Conservation (phyloP, 2,113 vertebrate genomes). For the Phodopus roborovskii region DNA sequence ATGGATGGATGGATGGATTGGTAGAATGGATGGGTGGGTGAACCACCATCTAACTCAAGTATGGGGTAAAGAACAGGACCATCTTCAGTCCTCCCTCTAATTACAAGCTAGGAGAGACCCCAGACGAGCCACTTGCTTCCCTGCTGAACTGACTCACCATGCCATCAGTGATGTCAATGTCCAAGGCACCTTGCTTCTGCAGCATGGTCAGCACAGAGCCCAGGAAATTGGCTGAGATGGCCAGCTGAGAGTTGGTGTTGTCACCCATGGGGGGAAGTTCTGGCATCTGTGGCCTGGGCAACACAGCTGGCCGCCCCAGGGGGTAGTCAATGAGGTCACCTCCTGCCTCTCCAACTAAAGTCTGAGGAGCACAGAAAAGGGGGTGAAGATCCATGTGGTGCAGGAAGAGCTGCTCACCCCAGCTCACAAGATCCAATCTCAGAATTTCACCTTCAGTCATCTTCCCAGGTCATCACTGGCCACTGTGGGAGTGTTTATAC, state of each 20-base stretch:
- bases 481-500: not conserved
- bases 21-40: too few relatives aligned
- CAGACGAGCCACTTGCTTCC: not conserved
- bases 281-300: not conserved
- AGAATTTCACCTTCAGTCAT: not conserved
- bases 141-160: constrained; percentile 73
- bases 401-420: not conserved
- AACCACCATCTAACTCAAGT: not conserved
- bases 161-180: constrained; percentile 74
- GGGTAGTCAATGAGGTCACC: constrained; percentile 74
- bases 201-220: constrained; percentile 73
- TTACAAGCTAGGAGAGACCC: not conserved
- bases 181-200: constrained; percentile 79
- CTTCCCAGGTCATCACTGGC: not conserved
- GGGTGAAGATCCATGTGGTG: not conserved
- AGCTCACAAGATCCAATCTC: not conserved
- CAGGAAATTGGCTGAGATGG: constrained; percentile 76
- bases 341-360: constrained; percentile 5
- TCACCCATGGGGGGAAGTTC: constrained; percentile 75
- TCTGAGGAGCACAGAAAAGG: constrained; percentile 61
- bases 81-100: not conserved
- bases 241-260: constrained; percentile 79
- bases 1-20: not conserved
- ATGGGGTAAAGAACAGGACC: not conserved
- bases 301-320: constrained; percentile 63